Percentiles rank a stretch among this genome's conserved stretches.
phyloP scores from a whole-genome alignment of 2,113 vertebrate genomes.

The Mus pahari region DNA sequence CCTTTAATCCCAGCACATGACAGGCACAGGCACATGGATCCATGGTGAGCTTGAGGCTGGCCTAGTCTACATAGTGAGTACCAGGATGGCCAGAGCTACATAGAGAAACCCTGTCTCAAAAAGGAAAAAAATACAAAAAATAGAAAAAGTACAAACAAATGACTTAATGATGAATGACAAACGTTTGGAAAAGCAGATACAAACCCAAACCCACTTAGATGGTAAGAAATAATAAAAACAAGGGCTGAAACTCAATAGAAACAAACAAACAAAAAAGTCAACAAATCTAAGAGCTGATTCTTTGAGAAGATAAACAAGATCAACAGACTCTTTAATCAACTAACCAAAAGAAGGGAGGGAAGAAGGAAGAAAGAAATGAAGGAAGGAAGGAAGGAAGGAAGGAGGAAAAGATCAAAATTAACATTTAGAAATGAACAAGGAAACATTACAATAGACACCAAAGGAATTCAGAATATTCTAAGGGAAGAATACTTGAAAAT shows the following conservation, averaged over 20 bases:
- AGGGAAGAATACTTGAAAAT: not conserved
- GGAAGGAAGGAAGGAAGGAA: not conserved
- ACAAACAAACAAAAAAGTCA: not conserved
- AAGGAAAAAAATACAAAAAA: not conserved
- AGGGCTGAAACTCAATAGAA: not conserved
- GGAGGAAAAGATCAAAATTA: not conserved
- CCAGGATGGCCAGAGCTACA: not conserved
- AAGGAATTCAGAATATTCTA: not conserved
- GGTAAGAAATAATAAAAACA: not conserved
- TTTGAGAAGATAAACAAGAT: not conserved
- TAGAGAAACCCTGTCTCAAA: not conserved
- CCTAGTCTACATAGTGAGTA: not conserved
- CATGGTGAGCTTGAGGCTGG: not conserved
- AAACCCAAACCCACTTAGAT: not conserved
- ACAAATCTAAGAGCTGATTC: not conserved
- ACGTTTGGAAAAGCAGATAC: not conserved
- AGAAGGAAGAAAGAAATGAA: too few relatives aligned
- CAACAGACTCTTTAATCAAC: not conserved
- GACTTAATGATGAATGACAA: not conserved
- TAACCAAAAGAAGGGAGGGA: not conserved
- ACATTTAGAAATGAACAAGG: not conserved
- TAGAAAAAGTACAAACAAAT: not conserved
- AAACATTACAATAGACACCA: not conserved
- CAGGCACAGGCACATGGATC: not conserved
- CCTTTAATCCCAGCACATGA: not conserved